Evolutionary conservation across 53 echinoderm and acorn worm species (phyloP).

Genomic region (Paracentrotus lividus): DNA sequence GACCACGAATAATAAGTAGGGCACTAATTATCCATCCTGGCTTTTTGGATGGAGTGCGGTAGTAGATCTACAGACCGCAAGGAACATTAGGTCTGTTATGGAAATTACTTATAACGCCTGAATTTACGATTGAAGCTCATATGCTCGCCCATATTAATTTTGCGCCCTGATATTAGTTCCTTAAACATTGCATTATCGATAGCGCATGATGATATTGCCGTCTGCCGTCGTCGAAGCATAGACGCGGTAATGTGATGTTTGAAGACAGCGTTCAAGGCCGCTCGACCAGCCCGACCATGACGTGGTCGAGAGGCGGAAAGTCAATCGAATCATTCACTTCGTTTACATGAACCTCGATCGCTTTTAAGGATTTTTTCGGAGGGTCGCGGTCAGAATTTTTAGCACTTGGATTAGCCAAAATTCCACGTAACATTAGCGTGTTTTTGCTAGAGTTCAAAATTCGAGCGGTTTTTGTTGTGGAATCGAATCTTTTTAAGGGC

Average conservation of each 20-base stretch:
- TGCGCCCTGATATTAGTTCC: constrained; percentile 21
- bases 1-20: not conserved
- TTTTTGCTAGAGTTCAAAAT: too few relatives aligned
- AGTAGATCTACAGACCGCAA: not conserved
- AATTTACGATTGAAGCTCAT: not conserved
- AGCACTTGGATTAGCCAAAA: too few relatives aligned
- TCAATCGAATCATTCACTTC: constrained; percentile 24
- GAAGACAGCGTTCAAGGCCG: constrained; percentile 54
- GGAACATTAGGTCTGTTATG: not conserved
- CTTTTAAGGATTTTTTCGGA: not conserved
- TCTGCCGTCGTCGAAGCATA: constrained; percentile 15
- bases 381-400: not conserved
- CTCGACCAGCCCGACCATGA: not conserved
- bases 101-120: not conserved
- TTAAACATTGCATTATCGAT: constrained; percentile 48
- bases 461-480: too few relatives aligned
- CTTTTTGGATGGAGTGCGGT: not conserved
- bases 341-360: not conserved
- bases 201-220: constrained; percentile 30
- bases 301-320: not conserved
- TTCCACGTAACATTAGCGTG: too few relatives aligned
- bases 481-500: too few relatives aligned
- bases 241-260: not conserved
- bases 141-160: not conserved
- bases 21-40: not conserved